Evolutionary conservation across 53 echinoderm and acorn worm species (phyloP), one percentile per base, ranked within the genome.

Genomic region (Henricia sp.): DNA sequence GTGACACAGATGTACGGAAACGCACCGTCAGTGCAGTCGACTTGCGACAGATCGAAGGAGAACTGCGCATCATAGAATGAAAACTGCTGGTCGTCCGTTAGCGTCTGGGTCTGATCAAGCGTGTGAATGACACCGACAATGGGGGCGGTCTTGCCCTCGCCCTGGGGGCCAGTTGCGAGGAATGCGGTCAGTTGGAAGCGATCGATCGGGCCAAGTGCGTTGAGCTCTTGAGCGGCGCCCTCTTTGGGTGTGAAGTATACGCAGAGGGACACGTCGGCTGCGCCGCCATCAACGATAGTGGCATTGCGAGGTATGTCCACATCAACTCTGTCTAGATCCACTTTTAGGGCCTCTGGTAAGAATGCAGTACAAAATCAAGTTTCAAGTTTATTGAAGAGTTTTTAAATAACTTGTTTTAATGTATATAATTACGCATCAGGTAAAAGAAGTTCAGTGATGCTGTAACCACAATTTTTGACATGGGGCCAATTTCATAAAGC

Each of bases 261-360:
- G 51, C 71, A 71, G 32, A 71, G 71, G 4, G 71, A 71, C 17
- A 71, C 11, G 6, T 71, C 71, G 6, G 34, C 71, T 11, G 51
- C n/a, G 29, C 16, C 30, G 27, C 71, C 51, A 20, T 71, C 71
- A 19, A 71, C 71, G 17, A 71, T 71, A 35, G 51, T 71, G 52
- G 71, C 71, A 50, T 71, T n/a, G 29, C 52, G 71, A 9, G 71
- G 71, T 50, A 71, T 71, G 71, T 71, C 71, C 12, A 71, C 71
- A 50, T 71, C 71, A 4, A 71, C 71, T 6, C 6, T 33, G 35
- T 71, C 71, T 9, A 71, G 51, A 27, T 71, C 71, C n/a, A 71
- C 71, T 19, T 20, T 71, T 34, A 71, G 50, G 71, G 71, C 50
- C 19, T 71, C 71, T 71, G 71, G 11, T 27, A 58, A 25, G 58